Evolutionary conservation across 2,888 invertebrate genomes (phyloP), one percentile per base, ranked within the genome.

Genomic region (Poecilus cupreus): DNA sequence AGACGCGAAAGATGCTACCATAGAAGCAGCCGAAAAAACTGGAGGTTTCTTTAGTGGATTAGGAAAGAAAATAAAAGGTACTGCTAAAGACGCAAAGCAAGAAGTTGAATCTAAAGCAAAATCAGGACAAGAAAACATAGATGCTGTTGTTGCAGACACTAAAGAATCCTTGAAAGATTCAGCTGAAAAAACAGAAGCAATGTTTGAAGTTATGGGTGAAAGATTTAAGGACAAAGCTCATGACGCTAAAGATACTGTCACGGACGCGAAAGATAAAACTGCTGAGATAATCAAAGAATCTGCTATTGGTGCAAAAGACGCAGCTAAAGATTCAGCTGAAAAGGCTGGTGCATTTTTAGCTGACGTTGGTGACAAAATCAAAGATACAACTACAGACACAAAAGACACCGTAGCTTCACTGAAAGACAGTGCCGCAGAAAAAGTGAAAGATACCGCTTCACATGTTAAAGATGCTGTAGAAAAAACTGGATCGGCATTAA

Each of bases 141-240:
- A 74, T 24, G 68, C 54, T 57, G 18, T 57, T 37, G 39, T 20
- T 60, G 78, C 13, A 26, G 60, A n/a, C n/a, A 26, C 26, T 11
- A 60, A 60, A 39, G 39, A 39, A 37, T 2, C 5, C 5, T 26
- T 60, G 4, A 13, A 13, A 11, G 60, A 60, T 26, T 32, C 60
- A 4, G 37, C 39, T 20, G 70, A 70, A 3, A 39, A 37, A 70
- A 22, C 43, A 3, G 32, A 16, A 2, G 39, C 6, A 70, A 83
- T 85, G 3, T 83, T 86, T 32, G 85, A 85, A 46, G 84, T 83
- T 32, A 26, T 83, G 11, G 82, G 81, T n/a, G 74, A 60, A n/a
- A 81, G 64, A 80, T 39, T 82, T 0, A 70, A 82, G 22, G 80
- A 51, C n/a, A 82, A 70, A 18, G 64, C 74, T 10, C 37, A 79